phyloP scores from a whole-genome alignment of 1,140 invertebrate genomes.

The Philotrypesis tridentata region DNA sequence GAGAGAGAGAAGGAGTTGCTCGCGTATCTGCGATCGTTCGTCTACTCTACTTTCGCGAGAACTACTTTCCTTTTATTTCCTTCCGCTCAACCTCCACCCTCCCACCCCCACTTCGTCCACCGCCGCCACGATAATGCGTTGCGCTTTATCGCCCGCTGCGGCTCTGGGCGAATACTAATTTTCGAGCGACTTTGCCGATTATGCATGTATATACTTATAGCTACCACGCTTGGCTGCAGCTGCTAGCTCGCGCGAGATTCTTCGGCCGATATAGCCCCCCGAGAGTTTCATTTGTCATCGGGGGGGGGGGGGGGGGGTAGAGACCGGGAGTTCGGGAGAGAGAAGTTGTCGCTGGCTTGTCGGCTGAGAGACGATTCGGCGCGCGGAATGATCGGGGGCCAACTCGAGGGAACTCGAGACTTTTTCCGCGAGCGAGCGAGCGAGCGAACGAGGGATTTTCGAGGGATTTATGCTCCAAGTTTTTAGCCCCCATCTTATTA shows the following conservation, averaged over 20 bases:
- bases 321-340: neutral
- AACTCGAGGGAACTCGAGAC: neutral
- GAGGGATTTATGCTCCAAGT: neutral
- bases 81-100: neutral
- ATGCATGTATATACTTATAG: neutral
- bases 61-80: neutral
- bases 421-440: neutral
- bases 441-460: too few species aligned
- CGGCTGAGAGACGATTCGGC: neutral
- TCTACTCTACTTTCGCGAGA: neutral
- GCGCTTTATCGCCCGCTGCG: neutral
- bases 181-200: neutral
- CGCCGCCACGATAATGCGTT: neutral
- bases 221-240: neutral
- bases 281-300: neutral
- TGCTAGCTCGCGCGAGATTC: slow-evolving; percentile 3
- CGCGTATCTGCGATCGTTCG: neutral
- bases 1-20: neutral
- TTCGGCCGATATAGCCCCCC: neutral
- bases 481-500: neutral
- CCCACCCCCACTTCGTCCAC: too few species aligned
- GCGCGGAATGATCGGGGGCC: neutral
- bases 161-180: slow-evolving; percentile 5
- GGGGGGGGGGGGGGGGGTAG: too few species aligned
- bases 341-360: neutral